Percentiles rank a stretch among this genome's conserved stretches.
These are phyloP conservation scores for Megaptera novaeangliae DNA, from an alignment of 2,113 vertebrate species.

Conservation along the genomic window DNA sequence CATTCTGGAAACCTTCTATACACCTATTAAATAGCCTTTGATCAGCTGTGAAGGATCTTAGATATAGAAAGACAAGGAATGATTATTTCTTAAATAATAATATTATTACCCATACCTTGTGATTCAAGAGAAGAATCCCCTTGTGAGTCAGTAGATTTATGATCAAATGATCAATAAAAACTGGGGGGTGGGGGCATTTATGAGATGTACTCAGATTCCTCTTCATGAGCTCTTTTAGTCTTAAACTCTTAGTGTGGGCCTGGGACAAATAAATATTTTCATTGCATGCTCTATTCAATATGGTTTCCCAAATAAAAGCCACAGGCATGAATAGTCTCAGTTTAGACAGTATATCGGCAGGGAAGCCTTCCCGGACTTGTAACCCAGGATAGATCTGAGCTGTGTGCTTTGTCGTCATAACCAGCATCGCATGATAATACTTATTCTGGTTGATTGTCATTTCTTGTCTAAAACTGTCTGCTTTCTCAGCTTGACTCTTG, in stretches of 20 bases:
- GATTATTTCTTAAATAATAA: not conserved
- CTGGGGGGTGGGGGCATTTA: not conserved
- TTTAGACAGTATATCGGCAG: not conserved
- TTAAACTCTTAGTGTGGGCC: not conserved
- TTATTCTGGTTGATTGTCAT: slow-evolving; percentile 32
- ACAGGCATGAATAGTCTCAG: not conserved
- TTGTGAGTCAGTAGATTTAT: not conserved
- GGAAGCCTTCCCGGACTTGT: not conserved
- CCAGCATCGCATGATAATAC: not conserved
- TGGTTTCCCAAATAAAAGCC: slow-evolving; percentile 12
- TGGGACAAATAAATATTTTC: slow-evolving; percentile 27
- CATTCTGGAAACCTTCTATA: not conserved
- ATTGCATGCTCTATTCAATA: not conserved
- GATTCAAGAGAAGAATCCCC: not conserved
- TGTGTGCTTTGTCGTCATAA: not conserved
- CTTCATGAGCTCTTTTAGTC: not conserved
- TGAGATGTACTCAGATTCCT: not conserved
- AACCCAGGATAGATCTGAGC: not conserved
- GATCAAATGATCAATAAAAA: not conserved
- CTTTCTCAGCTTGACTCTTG: not conserved
- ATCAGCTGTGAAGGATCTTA: not conserved
- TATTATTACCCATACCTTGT: not conserved
- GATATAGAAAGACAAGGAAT: not conserved
- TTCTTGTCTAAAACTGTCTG: slow-evolving; percentile 34
- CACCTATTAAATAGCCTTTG: not conserved